These are phyloP conservation scores for Gallinago undulata DNA, from an alignment of 2,113 vertebrate species.

Conservation along the genomic window DNA sequence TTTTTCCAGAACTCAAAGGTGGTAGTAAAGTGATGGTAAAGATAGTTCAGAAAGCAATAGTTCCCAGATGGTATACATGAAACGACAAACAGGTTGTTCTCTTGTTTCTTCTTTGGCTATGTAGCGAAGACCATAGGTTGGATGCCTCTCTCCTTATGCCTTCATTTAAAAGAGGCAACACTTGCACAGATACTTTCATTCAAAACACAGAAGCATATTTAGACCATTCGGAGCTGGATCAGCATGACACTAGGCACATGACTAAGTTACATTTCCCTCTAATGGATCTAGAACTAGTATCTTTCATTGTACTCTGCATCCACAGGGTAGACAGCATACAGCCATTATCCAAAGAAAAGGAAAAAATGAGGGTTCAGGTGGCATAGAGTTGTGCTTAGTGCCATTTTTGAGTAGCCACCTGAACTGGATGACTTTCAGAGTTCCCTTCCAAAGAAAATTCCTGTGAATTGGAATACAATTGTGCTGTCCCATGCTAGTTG, in stretches of 20 bases:
- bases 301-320: background rate
- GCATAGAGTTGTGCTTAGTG: background rate
- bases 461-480: background rate
- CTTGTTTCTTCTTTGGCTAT: background rate
- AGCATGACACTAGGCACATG: background rate
- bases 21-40: background rate
- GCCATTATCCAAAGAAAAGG: background rate
- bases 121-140: background rate
- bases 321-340: fast-evolving
- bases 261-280: background rate
- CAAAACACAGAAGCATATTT: background rate
- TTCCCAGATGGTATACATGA: background rate
- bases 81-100: background rate
- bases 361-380: background rate
- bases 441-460: background rate
- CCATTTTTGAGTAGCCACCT: background rate
- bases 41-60: background rate
- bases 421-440: background rate
- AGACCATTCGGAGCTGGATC: background rate
- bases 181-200: background rate
- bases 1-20: background rate
- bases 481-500: background rate
- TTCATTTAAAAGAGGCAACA: background rate
- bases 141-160: background rate
- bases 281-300: background rate